Conservation (phyloP, 2,113 vertebrate species). For the Pluvialis apricaria region DNA sequence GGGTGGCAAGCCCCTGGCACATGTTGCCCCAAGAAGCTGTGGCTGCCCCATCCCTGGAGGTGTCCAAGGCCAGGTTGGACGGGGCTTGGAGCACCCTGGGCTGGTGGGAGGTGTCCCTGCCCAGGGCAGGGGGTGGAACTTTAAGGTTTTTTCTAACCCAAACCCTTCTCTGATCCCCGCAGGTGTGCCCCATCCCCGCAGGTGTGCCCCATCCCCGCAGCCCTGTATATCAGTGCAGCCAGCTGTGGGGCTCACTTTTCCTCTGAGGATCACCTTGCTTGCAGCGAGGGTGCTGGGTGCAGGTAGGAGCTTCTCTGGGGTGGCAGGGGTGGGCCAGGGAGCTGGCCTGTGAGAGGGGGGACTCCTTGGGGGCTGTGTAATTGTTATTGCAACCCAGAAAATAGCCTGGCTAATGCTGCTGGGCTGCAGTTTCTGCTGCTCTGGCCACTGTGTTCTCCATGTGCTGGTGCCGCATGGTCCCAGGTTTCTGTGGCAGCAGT, state of each 20-base stretch:
- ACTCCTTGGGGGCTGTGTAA: fast-evolving
- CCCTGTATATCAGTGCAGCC: background rate
- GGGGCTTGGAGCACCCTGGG: too few relatives aligned
- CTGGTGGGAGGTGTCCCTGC: too few relatives aligned
- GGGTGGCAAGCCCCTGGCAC: too few relatives aligned
- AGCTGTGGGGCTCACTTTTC: fast-evolving
- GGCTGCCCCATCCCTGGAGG: too few relatives aligned
- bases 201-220: background rate
- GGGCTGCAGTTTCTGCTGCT: fast-evolving
- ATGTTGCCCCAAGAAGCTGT: too few relatives aligned
- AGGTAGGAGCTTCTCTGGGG: background rate
- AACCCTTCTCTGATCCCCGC: too few relatives aligned
- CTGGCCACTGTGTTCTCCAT: fast-evolving
- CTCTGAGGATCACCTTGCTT: fast-evolving
- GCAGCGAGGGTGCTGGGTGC: fast-evolving
- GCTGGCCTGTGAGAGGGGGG: fast-evolving
- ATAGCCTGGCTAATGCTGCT: fast-evolving
- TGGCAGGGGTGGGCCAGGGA: background rate
- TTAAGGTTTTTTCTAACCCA: too few relatives aligned
- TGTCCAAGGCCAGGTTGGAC: too few relatives aligned
- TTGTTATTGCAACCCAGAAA: fast-evolving
- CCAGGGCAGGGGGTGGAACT: too few relatives aligned
- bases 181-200: background rate
- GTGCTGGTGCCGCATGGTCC: fast-evolving
- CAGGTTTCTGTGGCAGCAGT: fast-evolving